phyloP scores from a whole-genome alignment of 2,113 vertebrate genomes.

The Heterotis niloticus region DNA sequence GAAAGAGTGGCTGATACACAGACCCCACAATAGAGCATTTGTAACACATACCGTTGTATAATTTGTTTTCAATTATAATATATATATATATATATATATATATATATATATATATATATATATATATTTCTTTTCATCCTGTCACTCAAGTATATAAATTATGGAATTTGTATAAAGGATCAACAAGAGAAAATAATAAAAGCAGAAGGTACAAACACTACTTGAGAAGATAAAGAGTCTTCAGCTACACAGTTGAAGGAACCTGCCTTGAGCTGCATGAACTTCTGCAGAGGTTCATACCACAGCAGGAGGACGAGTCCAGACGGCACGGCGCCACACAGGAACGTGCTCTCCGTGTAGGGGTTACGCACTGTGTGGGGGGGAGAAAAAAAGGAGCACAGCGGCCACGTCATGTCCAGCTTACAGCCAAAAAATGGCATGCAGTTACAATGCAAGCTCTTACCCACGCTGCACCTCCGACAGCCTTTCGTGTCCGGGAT shows the following conservation, averaged over 20 bases:
- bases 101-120: no score
- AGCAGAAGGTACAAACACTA: not conserved
- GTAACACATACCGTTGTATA: no score
- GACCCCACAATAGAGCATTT: not conserved
- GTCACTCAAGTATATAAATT: no score
- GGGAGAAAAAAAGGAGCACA: not conserved
- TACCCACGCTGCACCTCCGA: slow-evolving; percentile 60
- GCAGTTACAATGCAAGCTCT: slow-evolving; percentile 24
- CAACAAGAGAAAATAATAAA: not conserved
- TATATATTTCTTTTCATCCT: no score
- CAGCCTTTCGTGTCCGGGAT: slow-evolving; percentile 74
- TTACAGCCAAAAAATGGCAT: not conserved
- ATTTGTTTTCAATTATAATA: no score
- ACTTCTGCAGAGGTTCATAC: slow-evolving; percentile 72
- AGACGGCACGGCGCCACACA: slow-evolving; percentile 60
- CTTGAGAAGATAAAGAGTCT: no score
- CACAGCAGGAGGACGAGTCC: slow-evolving; percentile 69
- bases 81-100: no score
- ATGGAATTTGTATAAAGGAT: not conserved
- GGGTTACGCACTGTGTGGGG: slow-evolving; percentile 62
- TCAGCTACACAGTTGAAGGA: no score
- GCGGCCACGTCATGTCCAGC: not conserved
- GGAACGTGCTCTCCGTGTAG: slow-evolving; percentile 66
- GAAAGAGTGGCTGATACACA: not conserved
- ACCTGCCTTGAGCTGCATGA: slow-evolving; percentile 71